Conservation (phyloP, 2,113 vertebrate genomes). For the Saimiri boliviensis region DNA sequence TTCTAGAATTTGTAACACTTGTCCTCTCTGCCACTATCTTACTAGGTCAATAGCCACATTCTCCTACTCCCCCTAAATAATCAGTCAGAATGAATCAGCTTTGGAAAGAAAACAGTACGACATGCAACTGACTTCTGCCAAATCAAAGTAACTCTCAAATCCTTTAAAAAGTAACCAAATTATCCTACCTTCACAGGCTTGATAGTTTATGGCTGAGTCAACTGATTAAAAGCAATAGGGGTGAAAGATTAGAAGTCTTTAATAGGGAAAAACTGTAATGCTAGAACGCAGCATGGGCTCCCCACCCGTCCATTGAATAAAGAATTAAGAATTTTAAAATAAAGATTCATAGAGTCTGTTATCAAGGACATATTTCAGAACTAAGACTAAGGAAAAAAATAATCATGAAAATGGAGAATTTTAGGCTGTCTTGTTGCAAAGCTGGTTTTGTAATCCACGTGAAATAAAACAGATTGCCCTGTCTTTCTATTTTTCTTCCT, state of each 20-base stretch:
- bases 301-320: background rate
- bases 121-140: background rate
- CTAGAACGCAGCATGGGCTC: background rate
- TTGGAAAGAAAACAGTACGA: constrained; percentile 27
- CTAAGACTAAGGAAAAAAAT: constrained; percentile 62
- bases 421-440: constrained; percentile 62
- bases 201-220: constrained; percentile 49
- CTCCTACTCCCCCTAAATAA: background rate
- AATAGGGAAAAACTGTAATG: constrained; percentile 36
- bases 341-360: background rate
- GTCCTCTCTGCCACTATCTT: background rate
- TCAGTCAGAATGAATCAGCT: constrained; percentile 10
- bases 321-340: background rate
- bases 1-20: background rate
- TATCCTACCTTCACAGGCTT: background rate
- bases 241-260: constrained; percentile 52
- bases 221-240: constrained; percentile 55
- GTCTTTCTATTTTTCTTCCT: constrained; percentile 77
- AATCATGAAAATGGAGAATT: constrained; percentile 68
- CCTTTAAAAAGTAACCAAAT: constrained; percentile 60
- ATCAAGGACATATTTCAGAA: background rate
- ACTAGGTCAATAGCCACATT: background rate
- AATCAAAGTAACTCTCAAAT: constrained; percentile 34
- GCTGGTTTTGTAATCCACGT: constrained; percentile 43
- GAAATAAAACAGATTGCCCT: constrained; percentile 72